Evolutionary conservation across 2,888 invertebrate genomes (phyloP).

Genomic region (Trachelus tabidus): DNA sequence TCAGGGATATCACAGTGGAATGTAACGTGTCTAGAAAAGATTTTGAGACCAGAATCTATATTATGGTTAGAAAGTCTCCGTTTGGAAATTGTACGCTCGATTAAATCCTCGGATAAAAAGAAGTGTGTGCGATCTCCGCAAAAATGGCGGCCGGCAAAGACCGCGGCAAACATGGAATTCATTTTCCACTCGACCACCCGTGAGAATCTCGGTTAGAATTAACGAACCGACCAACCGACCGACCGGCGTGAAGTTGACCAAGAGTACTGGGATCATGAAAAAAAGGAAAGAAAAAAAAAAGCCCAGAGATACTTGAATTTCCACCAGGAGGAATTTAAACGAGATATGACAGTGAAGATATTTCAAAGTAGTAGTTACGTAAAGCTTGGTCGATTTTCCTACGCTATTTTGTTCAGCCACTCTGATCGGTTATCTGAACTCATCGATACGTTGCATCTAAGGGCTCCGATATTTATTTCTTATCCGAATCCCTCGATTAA

Average conservation of each 20-base stretch:
- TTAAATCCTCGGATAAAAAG: not conserved
- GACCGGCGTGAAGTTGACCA: not conserved
- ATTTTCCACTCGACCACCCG: constrained; percentile 35
- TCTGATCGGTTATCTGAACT: not conserved
- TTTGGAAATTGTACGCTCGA: not conserved
- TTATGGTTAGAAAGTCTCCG: not conserved
- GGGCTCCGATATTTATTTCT: not conserved
- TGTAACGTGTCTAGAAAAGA: not conserved
- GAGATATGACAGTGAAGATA: not conserved
- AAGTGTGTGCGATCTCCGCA: not conserved
- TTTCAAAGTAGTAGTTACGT: not conserved
- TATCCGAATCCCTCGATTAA: not conserved
- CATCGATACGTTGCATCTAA: not conserved
- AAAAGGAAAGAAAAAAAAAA: not conserved
- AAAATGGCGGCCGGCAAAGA: not conserved
- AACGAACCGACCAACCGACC: not conserved
- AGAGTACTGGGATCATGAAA: not conserved
- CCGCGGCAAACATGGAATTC: constrained; percentile 22
- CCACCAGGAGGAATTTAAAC: not conserved
- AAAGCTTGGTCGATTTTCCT: not conserved
- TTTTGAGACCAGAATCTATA: not conserved
- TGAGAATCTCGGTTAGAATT: constrained; percentile 12
- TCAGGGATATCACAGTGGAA: not conserved
- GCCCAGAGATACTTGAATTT: not conserved
- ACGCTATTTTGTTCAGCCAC: too few relatives aligned